phyloP scores from a whole-genome alignment of 2,888 invertebrate species.

The Ferdinandea cuprea region DNA sequence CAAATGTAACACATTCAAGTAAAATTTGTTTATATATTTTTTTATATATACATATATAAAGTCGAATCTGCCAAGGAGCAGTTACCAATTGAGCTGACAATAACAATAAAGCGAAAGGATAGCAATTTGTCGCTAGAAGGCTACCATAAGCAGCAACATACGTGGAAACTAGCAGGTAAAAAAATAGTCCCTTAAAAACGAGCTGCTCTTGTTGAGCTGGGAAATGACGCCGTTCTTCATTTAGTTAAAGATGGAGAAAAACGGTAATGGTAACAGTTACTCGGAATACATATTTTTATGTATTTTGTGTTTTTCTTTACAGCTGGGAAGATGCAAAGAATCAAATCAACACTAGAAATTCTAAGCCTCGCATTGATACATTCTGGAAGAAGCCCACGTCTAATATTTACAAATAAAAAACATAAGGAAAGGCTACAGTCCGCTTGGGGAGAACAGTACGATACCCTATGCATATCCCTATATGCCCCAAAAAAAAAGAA shows the following conservation, averaged over 20 bases:
- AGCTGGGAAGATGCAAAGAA: constrained; percentile 79
- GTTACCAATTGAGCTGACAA: constrained; percentile 34
- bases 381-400: constrained; percentile 80
- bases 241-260: constrained; percentile 79
- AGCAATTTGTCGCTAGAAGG: constrained; percentile 80
- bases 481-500: no score
- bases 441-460: no score
- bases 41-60: constrained; percentile 48
- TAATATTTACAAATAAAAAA: constrained; percentile 27
- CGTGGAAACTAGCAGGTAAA: constrained; percentile 74
- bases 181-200: constrained; percentile 79
- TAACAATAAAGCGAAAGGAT: constrained; percentile 80
- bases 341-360: constrained; percentile 79
- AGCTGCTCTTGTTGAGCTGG: constrained; percentile 84
- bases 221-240: constrained; percentile 83
- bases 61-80: constrained; percentile 43
- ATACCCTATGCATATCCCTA: no score
- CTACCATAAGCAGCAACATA: constrained; percentile 76
- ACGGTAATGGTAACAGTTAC: constrained; percentile 78
- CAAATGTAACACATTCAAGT: no score
- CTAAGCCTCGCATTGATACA: constrained; percentile 82
- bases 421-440: no score
- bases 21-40: constrained; percentile 73
- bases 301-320: background rate
- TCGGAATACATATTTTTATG: background rate